Evolutionary conservation across 2,113 vertebrate species (phyloP).

Genomic region (Tetrao urogallus): DNA sequence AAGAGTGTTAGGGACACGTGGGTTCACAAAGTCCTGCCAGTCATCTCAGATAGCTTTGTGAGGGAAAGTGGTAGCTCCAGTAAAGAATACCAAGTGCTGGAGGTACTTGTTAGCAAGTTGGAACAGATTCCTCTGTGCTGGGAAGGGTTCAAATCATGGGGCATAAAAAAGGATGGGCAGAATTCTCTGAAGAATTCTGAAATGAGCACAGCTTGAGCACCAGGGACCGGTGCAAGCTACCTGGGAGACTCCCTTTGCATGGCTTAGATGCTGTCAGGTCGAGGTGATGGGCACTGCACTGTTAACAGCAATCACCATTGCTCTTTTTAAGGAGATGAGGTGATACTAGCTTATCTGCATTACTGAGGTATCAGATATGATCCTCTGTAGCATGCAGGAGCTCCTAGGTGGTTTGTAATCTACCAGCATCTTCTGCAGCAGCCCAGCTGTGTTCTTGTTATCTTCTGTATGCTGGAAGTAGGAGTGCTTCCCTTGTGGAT

Average conservation of each 20-base stretch:
- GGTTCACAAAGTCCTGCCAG: neutral
- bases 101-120: neutral
- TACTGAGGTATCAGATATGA: neutral
- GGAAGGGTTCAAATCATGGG: neutral
- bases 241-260: neutral
- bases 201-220: neutral
- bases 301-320: neutral
- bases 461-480: neutral
- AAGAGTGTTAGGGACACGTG: neutral
- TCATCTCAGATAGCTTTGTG: neutral
- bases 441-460: neutral
- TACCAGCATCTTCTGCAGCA: neutral
- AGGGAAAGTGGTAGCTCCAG: neutral
- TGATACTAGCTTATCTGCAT: neutral
- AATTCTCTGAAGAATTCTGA: neutral
- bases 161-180: neutral
- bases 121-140: neutral
- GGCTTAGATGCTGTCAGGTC: neutral
- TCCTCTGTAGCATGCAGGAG: neutral
- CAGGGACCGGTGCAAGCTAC: neutral
- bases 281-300: neutral
- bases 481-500: neutral
- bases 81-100: neutral
- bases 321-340: neutral
- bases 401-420: neutral